phyloP scores from a whole-genome alignment of 2,113 vertebrate species.

The Myotis yumanensis region DNA sequence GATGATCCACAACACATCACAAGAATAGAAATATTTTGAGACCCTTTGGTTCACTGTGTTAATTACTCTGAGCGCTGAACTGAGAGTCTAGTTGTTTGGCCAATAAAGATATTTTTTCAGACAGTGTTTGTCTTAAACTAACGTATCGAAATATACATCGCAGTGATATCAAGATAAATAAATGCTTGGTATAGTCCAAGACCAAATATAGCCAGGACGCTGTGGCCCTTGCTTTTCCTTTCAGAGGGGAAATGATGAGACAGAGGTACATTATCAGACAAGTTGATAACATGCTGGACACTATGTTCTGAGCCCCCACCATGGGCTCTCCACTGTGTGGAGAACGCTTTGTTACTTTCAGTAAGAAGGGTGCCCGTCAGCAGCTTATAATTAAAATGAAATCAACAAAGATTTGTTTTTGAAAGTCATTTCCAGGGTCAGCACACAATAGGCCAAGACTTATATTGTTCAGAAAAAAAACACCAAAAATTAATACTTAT shows the following conservation, averaged over 20 bases:
- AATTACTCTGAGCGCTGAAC: background rate
- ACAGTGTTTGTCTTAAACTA: conserved; percentile 38
- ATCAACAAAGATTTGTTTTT: conserved; percentile 44
- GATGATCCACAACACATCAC: background rate
- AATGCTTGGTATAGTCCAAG: background rate
- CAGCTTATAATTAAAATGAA: background rate
- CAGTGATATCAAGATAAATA: conserved; percentile 12
- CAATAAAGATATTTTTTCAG: background rate
- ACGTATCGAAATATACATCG: conserved; percentile 18
- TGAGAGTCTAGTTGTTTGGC: background rate
- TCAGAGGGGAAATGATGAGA: conserved; percentile 33
- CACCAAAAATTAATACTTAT: background rate
- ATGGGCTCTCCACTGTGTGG: background rate
- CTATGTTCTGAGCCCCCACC: background rate
- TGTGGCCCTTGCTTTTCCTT: conserved; percentile 31
- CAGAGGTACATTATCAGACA: background rate
- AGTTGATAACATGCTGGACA: background rate
- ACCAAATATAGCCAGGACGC: conserved; percentile 23
- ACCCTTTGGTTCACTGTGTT: background rate
- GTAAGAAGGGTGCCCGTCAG: background rate
- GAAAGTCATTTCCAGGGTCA: conserved; percentile 38
- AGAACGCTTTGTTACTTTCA: conserved; percentile 33
- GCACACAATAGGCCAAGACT: background rate
- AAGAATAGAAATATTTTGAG: background rate
- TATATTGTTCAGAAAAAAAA: background rate